Evolutionary conservation across 2,888 invertebrate species (phyloP).

Genomic region (Acronicta aceris): DNA sequence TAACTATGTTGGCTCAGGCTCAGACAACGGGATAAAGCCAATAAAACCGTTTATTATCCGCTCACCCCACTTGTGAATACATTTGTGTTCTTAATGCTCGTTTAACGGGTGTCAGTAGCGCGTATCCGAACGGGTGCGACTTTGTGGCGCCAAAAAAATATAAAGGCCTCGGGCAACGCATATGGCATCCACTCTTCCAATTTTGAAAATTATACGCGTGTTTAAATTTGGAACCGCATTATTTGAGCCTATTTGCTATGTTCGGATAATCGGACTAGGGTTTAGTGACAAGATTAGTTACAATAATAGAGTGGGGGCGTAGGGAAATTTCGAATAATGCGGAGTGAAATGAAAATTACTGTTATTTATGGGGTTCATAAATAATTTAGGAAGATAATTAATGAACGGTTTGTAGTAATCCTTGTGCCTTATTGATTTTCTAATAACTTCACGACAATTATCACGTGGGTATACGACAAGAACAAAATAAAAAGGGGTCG

Average conservation of each 20-base stretch:
- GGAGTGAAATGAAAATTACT: constrained; percentile 76
- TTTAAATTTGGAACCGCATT: constrained; percentile 81
- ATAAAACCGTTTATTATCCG: constrained; percentile 83
- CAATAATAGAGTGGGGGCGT: constrained; percentile 75
- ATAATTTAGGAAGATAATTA: constrained; percentile 39
- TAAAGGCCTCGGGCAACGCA: constrained; percentile 77
- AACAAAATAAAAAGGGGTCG: no score
- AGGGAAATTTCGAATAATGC: constrained; percentile 72
- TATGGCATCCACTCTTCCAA: constrained; percentile 78
- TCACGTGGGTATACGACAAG: background rate
- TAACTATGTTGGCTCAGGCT: constrained; percentile 69
- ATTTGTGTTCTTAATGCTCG: constrained; percentile 75
- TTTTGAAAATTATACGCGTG: constrained; percentile 83
- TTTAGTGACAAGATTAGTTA: constrained; percentile 86
- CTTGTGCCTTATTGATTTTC: constrained; percentile 10
- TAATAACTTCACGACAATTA: background rate
- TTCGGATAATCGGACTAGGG: constrained; percentile 82
- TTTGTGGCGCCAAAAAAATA: constrained; percentile 73
- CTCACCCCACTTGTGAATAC: constrained; percentile 77
- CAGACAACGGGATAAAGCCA: constrained; percentile 72
- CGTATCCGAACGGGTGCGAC: constrained; percentile 72
- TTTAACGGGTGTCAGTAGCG: constrained; percentile 65
- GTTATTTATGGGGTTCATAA: constrained; percentile 54
- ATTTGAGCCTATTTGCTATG: constrained; percentile 76
- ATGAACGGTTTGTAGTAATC: constrained; percentile 36